Evolutionary conservation across 2,888 invertebrate species (phyloP), one percentile per base, ranked within the genome.

Genomic region (Pseudeuparius sepicola): DNA sequence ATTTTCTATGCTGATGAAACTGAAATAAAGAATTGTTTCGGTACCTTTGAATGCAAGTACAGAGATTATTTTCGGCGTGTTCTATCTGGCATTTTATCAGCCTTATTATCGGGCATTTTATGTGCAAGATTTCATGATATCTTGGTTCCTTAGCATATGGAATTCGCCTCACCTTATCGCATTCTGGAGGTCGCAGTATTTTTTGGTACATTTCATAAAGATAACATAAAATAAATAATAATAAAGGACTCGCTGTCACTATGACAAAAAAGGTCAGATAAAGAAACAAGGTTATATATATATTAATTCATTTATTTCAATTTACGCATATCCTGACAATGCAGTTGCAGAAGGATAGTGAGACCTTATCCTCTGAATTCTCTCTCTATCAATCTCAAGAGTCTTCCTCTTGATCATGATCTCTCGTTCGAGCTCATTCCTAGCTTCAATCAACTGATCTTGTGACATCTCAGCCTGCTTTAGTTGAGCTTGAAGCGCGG

Each of bases 401-500:
- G 76, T 73, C 59, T 79, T 80, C 44, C 74, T 67, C 55, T 82
- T 83, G 5, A 77, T 67, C 43, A 77, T 73, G 42, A 81, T 76
- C 46, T 77, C 80, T 30, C 65, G 67, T 57, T 83, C 82, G 40
- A 81, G 54, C 15, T 65, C 62, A 29, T 66, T 68, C 43, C 82
- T 68, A 16, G 71, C 70, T 36, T 65, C 65, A 37, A 73, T 59
- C 31, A 81, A 62, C 37, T 71, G 61, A 2, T 57, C 60, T 49
- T 71, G 65, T 3, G 66, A 55, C 40, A 66, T 67, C 52, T 83
- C 78, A 0, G 83, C 78, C 40, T 74, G 75, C 16, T 65, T 68
- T 26, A 84, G 54, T 52, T 82, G 77, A 1, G 71, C 70, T 24
- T 70, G 60, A 50, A 85, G 65, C 4, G 75, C 73, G 0, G 78